Evolutionary conservation across 2,797 vertebrate species (phyloP).

Genomic region (Oophaga sylvatica): DNA sequence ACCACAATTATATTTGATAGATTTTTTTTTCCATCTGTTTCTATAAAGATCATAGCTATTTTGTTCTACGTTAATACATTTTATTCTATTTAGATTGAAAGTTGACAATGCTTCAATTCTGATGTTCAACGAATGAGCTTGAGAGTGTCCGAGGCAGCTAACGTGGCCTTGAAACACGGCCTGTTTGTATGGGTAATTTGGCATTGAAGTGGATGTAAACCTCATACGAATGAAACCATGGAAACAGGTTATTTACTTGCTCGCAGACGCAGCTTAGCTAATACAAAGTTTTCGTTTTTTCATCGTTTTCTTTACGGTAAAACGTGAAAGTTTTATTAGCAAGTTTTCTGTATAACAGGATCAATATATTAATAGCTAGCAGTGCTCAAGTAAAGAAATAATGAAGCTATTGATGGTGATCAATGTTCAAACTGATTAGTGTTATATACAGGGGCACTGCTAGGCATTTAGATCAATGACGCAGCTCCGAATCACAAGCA

Average conservation of each 20-base stretch:
- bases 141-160: constrained; percentile 32
- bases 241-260: constrained; percentile 54
- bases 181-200: constrained; percentile 38
- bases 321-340: constrained; percentile 34
- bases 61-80: not conserved
- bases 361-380: not conserved
- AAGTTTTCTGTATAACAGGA: not conserved
- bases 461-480: too few species aligned
- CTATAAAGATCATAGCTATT: not conserved
- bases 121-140: not conserved
- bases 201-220: constrained; percentile 36
- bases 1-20: not conserved
- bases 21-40: constrained; percentile 2
- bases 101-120: constrained; percentile 31
- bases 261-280: constrained; percentile 32
- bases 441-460: too few species aligned
- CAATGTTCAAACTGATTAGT: not conserved
- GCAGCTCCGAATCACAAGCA: too few species aligned
- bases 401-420: not conserved
- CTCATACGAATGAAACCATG: constrained; percentile 53
- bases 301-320: constrained; percentile 10
- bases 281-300: constrained; percentile 24
- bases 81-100: constrained; percentile 28
- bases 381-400: not conserved
- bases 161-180: constrained; percentile 37